phyloP scores from a whole-genome alignment of 2,797 vertebrate genomes.

The Centroberyx gerrardi region DNA sequence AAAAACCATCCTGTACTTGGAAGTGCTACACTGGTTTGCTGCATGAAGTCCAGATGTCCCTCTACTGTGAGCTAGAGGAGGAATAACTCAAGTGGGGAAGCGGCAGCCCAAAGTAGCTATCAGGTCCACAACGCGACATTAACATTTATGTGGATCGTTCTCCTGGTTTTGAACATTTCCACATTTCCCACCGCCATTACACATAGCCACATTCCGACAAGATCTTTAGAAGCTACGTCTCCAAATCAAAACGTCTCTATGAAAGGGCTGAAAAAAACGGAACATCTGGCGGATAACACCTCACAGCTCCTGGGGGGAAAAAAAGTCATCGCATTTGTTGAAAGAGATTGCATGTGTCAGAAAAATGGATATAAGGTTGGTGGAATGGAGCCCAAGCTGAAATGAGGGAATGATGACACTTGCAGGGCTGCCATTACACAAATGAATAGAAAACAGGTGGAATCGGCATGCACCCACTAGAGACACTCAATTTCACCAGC shows the following conservation, averaged over 20 bases:
- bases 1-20: constrained; percentile 44
- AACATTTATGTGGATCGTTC: constrained; percentile 72
- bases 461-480: constrained; percentile 49
- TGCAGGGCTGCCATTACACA: constrained; percentile 70
- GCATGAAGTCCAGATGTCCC: constrained; percentile 72
- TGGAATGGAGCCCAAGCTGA: constrained; percentile 58
- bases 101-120: constrained; percentile 68
- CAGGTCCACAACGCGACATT: constrained; percentile 58
- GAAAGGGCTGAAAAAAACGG: constrained; percentile 38
- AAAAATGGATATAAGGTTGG: constrained; percentile 68
- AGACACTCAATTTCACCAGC: constrained; percentile 63
- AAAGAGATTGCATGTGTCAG: constrained; percentile 75
- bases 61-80: constrained; percentile 59
- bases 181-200: constrained; percentile 53
- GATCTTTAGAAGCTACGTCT: constrained; percentile 54
- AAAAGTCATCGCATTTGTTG: constrained; percentile 57
- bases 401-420: constrained; percentile 78
- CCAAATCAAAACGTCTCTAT: constrained; percentile 53
- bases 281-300: constrained; percentile 79
- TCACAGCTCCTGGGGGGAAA: constrained; percentile 62
- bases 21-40: constrained; percentile 47
- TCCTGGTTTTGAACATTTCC: constrained; percentile 57
- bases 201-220: constrained; percentile 49
- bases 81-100: constrained; percentile 66
- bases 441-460: constrained; percentile 83